Evolutionary conservation across 1,140 invertebrate species (phyloP), one percentile per base, ranked within the genome.

Genomic region (Apis dorsata): DNA sequence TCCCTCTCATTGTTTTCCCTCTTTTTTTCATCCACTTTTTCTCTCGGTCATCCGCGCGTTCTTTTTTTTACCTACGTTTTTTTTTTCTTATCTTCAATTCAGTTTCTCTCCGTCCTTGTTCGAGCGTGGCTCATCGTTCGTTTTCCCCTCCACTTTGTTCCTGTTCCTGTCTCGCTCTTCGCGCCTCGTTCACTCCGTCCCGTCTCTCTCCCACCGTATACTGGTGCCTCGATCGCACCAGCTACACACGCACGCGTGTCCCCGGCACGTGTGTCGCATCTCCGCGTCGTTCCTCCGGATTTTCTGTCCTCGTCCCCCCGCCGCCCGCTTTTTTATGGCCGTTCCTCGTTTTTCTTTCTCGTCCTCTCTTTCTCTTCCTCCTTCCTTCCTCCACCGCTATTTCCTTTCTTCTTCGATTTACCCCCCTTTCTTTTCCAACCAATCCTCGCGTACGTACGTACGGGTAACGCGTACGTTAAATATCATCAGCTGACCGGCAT

Each of bases 191-290:
- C 12, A 19, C 21, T 19, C 17, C 3, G 21, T 28, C 21, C 17
- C 51, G 5, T n/a, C 21, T 79, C 57, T 82, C 17, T 59, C 15
- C 8, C 21, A 21, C 24, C 44, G 0, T n/a, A 1, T 17, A 15
- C 49, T 13, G n/a, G n/a, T 7, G 5, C 8, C 17, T 49, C n/a
- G 73, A 9, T 74, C n/a, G 57, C 21, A 34, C 19, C 34, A 13
- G 12, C 65, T 59, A 70, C 44, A 65, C 57, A 73, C 62, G 71
- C 81, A 81, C 72, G 83, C 83, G 77, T 84, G 77, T 83, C 78
- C 85, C 78, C 77, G 82, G 85, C 85, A 85, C 85, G 83, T 78
- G 83, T 78, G 78, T 78, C 77, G 74, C 68, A 55, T 81, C 68
- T 78, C 60, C n/a, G 15, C 79, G 49, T 53, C 68, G 70, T 49